Percentiles rank a stretch among this genome's conserved stretches.
Conservation (phyloP, 2,888 invertebrate genomes). For the Ormyrus pomaceus region DNA sequence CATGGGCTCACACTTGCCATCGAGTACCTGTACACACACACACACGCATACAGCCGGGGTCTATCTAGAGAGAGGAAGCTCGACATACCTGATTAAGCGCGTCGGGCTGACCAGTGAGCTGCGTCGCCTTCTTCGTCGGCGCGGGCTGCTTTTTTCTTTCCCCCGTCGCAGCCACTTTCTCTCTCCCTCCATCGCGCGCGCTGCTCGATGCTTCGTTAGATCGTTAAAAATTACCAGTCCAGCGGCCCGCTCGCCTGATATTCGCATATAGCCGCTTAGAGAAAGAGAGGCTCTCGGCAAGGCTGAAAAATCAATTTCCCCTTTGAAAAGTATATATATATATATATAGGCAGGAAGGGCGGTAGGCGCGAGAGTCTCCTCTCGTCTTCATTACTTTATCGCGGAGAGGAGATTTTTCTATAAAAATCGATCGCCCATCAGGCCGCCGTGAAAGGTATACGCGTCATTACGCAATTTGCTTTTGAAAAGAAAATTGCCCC, state of each 20-base stretch:
- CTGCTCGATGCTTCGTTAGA: slow-evolving; percentile 65
- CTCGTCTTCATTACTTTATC: slow-evolving; percentile 23
- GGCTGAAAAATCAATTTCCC: slow-evolving; percentile 29
- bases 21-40: not conserved
- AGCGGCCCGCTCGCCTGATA: slow-evolving; percentile 56
- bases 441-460: slow-evolving; percentile 59
- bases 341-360: too few relatives aligned
- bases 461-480: slow-evolving; percentile 52
- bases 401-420: not conserved
- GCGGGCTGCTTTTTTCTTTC: slow-evolving; percentile 11
- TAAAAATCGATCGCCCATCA: slow-evolving; percentile 12
- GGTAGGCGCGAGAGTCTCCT: not conserved
- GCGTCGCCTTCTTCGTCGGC: not conserved
- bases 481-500: not conserved
- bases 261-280: slow-evolving; percentile 34
- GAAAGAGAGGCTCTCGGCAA: not conserved
- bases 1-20: not conserved
- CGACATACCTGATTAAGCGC: slow-evolving; percentile 71
- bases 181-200: not conserved
- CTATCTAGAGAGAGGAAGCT: slow-evolving; percentile 2
- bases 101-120: slow-evolving; percentile 65
- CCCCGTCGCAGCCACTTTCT: not conserved
- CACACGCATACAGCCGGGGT: not conserved
- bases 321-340: slow-evolving; percentile 21
- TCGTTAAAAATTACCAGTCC: slow-evolving; percentile 69